Conservation (phyloP, 2,797 vertebrate genomes). For the Gymnoscopelus braueri region DNA sequence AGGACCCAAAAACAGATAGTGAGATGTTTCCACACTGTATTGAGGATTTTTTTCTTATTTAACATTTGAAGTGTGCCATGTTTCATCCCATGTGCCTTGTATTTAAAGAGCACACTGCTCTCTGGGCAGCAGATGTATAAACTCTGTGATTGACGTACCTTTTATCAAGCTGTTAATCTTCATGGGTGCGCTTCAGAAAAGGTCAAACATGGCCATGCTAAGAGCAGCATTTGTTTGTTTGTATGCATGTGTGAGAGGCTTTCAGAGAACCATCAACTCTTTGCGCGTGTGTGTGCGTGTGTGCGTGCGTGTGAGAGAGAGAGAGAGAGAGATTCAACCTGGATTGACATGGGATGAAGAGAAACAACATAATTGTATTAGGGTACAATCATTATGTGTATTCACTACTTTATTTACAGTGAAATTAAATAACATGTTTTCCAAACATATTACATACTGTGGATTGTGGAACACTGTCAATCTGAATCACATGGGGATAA, state of each 20-base stretch:
- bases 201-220: slow-evolving; percentile 58
- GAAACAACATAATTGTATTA: slow-evolving; percentile 10
- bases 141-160: slow-evolving; percentile 29
- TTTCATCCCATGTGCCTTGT: not conserved
- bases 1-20: too few species aligned
- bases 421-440: slow-evolving; percentile 29
- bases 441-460: slow-evolving; percentile 7
- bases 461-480: slow-evolving; percentile 3
- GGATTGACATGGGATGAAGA: not conserved
- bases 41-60: not conserved
- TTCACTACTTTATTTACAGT: slow-evolving; percentile 27
- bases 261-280: too few species aligned
- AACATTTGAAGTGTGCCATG: not conserved
- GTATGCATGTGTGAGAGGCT: not conserved
- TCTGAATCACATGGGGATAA: slow-evolving; percentile 15
- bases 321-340: not conserved
- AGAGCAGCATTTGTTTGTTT: slow-evolving; percentile 21
- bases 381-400: slow-evolving; percentile 21
- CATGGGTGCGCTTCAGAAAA: slow-evolving; percentile 45
- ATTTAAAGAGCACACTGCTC: slow-evolving; percentile 3
- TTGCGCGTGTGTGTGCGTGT: slow-evolving; percentile 1
- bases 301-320: not conserved
- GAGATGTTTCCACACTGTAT: too few species aligned
- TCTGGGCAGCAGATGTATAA: not conserved
- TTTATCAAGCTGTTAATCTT: slow-evolving; percentile 43